Conservation (phyloP, 53 echinoderm and acorn worm genomes). For the Stichopus horrens region DNA sequence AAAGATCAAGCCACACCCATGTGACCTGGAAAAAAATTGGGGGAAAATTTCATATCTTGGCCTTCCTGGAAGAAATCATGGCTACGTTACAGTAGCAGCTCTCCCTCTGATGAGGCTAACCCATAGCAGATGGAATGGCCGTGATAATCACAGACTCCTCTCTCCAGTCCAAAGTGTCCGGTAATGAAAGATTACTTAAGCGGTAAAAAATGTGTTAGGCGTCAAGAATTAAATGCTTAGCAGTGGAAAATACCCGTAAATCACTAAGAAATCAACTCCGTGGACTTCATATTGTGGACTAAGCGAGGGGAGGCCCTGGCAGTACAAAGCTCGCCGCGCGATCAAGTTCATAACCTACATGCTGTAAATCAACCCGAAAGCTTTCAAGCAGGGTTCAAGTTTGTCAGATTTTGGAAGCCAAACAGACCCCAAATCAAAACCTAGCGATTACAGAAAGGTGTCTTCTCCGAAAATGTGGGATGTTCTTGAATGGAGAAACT, state of each 20-base stretch:
- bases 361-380: slow-evolving; percentile 21
- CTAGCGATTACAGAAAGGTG: slow-evolving; percentile 26
- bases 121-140: no score
- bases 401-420: slow-evolving; percentile 27
- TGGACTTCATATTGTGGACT: not conserved
- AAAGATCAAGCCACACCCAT: no score
- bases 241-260: slow-evolving; percentile 26
- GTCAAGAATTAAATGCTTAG: slow-evolving; percentile 28
- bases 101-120: no score
- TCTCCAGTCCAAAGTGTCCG: not conserved
- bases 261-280: not conserved
- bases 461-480: not conserved
- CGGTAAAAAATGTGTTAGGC: slow-evolving; percentile 36
- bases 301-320: slow-evolving; percentile 22
- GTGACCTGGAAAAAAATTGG: no score
- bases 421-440: slow-evolving; percentile 38
- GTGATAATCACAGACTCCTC: no score
- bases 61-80: no score
- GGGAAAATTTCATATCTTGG: no score
- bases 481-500: slow-evolving; percentile 14
- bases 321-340: slow-evolving; percentile 42
- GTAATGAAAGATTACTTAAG: slow-evolving; percentile 37
- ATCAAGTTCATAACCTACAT: slow-evolving; percentile 36
- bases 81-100: no score
- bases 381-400: slow-evolving; percentile 39